Evolutionary conservation across 1,140 invertebrate genomes (phyloP), one percentile per base, ranked within the genome.

Genomic region (Melanaphis sacchari): DNA sequence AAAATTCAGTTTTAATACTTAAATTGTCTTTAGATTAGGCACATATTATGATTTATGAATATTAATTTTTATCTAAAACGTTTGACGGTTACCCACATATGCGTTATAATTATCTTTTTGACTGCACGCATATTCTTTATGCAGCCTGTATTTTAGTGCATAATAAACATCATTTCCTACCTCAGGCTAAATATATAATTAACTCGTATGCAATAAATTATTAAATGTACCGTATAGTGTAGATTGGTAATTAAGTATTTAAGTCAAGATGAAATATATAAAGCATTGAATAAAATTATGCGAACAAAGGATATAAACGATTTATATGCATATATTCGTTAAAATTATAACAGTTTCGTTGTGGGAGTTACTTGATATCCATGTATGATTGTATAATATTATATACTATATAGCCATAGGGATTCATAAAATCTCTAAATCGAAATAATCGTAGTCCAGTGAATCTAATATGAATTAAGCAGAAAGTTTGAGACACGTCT

Each of bases 161-260:
- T 84, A 84, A 84, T 41, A 84, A 3, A 84, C 82, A 41, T 31
- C 38, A 41, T 41, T 11, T 8, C 24, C 18, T 6, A 36, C 43
- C 43, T 87, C 31, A 9, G 85, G 85, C 43, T 9, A 46, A 38
- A 49, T 11, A 89, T 52, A 38, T 49, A 89, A 89, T 89, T 52
- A 89, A 89, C 18, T 89, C n/a, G 46, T 36, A 52, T 52, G 36
- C n/a, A 38, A 89, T 89, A 89, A 89, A 52, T 49, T 49, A 36
- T 36, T 49, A 49, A 52, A 52, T 38, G n/a, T n/a, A 89, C 43
- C 87, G 22, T 38, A 26, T 38, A 89, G 22, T 89, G 36, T 46
- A 38, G 46, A 52, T 87, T 46, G 26, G 41, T 43, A 43, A 87
- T 87, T 87, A 87, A 87, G 46, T 43, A n/a, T 87, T 87, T 18